Base-by-base conservation (phyloP, 2,888 invertebrate genomes). In the Sinelater perroti region DNA sequence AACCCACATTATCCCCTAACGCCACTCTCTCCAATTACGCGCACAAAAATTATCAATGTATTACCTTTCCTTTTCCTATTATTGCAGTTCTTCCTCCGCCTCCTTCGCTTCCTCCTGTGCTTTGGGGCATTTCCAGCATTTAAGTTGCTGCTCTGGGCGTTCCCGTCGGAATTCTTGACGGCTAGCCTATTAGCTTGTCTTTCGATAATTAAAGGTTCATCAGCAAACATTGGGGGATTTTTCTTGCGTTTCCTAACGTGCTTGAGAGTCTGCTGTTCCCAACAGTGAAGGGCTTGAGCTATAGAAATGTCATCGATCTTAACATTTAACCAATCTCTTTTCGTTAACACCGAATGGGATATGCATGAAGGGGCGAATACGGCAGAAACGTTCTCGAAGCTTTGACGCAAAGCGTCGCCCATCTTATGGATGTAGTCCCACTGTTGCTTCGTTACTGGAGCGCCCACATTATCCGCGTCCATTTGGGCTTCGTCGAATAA, bases 401-500 rank as follows among this genome's bases (percentile, higher is more conserved):
- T 92, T 53, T 87, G 85, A 20, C 93, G 85, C 56, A 95, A 80
- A 18, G 93, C 90, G 58, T 91, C 88, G 0, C 95, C 95, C 81
- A 95, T 91, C 72, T 89, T 88, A 73, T 95, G 93, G 57, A 96
- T 93, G 70, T 93, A 93, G 69, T 95, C 91, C 95, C 95, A 96
- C 71, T 96, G 95, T 56, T 91, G 88, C 50, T 92, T 90, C 8
- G 93, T 90, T 1, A 92, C 88, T 1, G 95, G 95, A 0, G 93
- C 88, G 0, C 93, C 91, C 1, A 96, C 93, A 69, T 95, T 95
- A 75, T 95, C 94, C 0, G 92, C 94, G 20, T 91, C 88, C 84
- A 97, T 88, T 80, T 96, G 96, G 2, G 95, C 95, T 73, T 95
- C 95, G 75, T 97, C 96, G 76, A 95, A 96, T 44, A 96, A 82